phyloP scores from a whole-genome alignment of 2,113 vertebrate species.

The Mustela nigripes region DNA sequence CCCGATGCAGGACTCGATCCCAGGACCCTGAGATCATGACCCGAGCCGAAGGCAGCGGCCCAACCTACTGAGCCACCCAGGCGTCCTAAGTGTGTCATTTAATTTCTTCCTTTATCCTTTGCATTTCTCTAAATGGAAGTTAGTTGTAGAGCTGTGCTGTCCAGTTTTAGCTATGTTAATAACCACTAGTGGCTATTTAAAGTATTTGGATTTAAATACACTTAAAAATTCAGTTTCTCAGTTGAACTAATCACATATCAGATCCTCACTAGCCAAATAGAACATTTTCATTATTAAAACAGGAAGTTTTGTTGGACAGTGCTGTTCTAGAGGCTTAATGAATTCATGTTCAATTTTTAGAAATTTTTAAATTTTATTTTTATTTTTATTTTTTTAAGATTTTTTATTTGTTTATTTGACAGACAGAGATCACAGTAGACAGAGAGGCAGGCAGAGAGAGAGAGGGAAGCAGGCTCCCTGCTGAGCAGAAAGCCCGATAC shows the following conservation, averaged over 20 bases:
- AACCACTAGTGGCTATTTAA: neutral
- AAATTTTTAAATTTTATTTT: neutral
- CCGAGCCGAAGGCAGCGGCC: neutral
- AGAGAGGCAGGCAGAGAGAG: no score
- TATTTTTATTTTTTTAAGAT: no score
- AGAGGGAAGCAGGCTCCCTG: no score
- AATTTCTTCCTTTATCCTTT: constrained; percentile 24
- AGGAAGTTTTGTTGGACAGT: neutral
- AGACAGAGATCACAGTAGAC: no score
- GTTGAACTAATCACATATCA: neutral
- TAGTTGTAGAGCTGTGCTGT: neutral
- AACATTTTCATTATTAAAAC: neutral
- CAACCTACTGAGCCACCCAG: neutral
- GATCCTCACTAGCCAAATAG: neutral
- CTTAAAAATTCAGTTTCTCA: neutral
- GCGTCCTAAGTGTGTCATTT: neutral
- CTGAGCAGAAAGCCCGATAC: no score
- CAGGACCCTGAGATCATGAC: neutral
- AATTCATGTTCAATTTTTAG: neutral
- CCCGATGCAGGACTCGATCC: accelerated
- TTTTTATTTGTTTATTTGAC: no score
- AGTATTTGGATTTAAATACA: constrained; percentile 21
- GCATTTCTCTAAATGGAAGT: constrained; percentile 26
- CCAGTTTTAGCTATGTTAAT: neutral
- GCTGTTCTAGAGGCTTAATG: neutral